Base-by-base conservation (phyloP, 2,888 invertebrate genomes). In the Brachypalpus laphriformis region DNA sequence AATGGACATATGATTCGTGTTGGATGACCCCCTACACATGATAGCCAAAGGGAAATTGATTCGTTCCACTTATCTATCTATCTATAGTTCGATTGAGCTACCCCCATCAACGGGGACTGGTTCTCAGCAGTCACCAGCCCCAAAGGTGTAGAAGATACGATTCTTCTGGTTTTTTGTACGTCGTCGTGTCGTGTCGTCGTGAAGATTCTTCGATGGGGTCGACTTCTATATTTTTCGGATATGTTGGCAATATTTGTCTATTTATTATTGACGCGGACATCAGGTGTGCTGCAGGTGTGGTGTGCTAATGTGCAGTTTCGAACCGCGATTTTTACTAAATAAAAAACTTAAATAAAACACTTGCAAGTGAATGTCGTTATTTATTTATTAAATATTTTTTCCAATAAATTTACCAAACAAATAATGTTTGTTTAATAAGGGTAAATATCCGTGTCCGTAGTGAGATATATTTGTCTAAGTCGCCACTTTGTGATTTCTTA, bases 211-310 rank as follows among this genome's bases (percentile, higher is more conserved):
- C 75, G 49, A 40, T 37, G 47, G 63, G 61, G 72, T 37, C 66
- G 20, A 22, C 54, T 74, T 75, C 72, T 63, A 51, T 70, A 59
- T 71, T 85, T 85, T 85, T 85, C 71, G 85, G 81, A 75, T 76
- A 85, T 81, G 76, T 76, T 81, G 59, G 65, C 75, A 81, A 85
- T 85, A 74, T 85, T 85, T 85, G 75, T 61, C 81, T 81, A 85
- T 81, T 85, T 85, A 85, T 76, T 85, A 80, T 75, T 81, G 81
- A 71, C 54, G 66, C 75, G 65, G 75, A 81, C 85, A 71, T 76
- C 81, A 76, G 59, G 75, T 75, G 81, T 71, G 85, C 16, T 85
- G 85, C 81, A 81, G 76, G 85, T 81, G 85, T 76, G 85, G 81
- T 76, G 71, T 71, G 66, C 75, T 80, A 51, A 66, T 59, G 81